Evolutionary conservation across 2,888 invertebrate genomes (phyloP), one percentile per base, ranked within the genome.

Genomic region (Dendrolimus houi): DNA sequence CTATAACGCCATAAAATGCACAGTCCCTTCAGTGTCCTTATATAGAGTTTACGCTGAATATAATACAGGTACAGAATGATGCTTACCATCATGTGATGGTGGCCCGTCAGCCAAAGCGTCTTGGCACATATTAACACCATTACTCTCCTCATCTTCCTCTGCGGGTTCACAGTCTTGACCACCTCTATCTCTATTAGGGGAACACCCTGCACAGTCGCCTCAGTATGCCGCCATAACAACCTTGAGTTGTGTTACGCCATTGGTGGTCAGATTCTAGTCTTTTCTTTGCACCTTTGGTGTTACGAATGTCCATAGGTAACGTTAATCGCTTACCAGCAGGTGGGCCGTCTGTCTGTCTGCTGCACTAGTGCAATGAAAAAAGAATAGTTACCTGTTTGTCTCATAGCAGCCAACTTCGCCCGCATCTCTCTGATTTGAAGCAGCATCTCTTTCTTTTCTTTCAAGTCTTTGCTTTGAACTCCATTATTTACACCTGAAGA

Each of bases 111-210:
- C 71, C 0, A 74, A 58, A 0, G 65, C 67, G 1, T 75, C 79
- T 1, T 58, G 61, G 9, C 63, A 61, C 8, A 64, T 55, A 2
- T 66, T 64, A 3, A 60, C 62, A 9, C 58, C 56, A 1, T 64
- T 61, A 14, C 60, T 64, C 9, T 53, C 58, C 0, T 56, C 29
- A 0, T 72, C 69, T 0, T 59, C 59, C 0, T 59, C 53, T 0
- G 55, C 41, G 0, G 74, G 73, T 57, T 83, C n/a, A n/a, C 82
- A 0, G 58, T 52, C 56, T 78, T 77, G 0, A 78, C 63, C 41
- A 74, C 62, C 52, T 81, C 74, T 2, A 77, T 62, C 10, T 76
- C 72, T 0, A 75, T 52, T 55, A 75, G 73, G 0, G 73, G 62
- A 0, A 60, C 58, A 0, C 67, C 69, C 0, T 65, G 66, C 2